Evolutionary conservation across 2,888 invertebrate species (phyloP), one percentile per base, ranked within the genome.

Genomic region (Mermis nigrescens): DNA sequence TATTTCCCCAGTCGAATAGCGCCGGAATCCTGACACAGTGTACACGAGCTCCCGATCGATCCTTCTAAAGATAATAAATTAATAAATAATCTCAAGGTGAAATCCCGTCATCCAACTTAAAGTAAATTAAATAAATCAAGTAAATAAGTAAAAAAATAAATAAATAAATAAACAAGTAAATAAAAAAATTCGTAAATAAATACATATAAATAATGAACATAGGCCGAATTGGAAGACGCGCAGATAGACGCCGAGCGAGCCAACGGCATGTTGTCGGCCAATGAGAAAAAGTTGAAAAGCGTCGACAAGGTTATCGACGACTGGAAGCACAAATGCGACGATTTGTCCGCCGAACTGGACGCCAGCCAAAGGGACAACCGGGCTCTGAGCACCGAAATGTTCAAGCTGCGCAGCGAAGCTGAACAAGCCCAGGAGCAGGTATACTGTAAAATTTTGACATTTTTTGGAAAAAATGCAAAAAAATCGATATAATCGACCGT

Each of bases 341-440:
- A 94, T 78, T 82, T 92, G 70, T 86, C 90, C 64, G 86, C 88
- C 70, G 98, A 98, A 78, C 83, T 98, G 64, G 98, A 98, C 74
- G 92, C 92, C 74, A 89, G 92, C 77, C 95, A 98, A 79, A 91
- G 94, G 79, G 98, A 98, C 79, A 91, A 92, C 83, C 86, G 98
- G 78, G 92, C 92, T 82, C 92, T 94, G 80, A 91, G 94, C 77
- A 95, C 98, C 68, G 98, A 98, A 80, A 80, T 98, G 74, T 98
- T 95, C 90, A 89, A 94, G 78, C 86, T 92, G 75, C 89, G 90
- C 81, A 79, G 81, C 71, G 88, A 90, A 76, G 81, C 90, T 74
- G 92, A 94, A 79, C 94, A 95, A 80, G 86, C 89, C 68, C 83
- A 87, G 69, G 95, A 98, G 76, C 83, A 86, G 74, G 90, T 88